Evolutionary conservation across 2,797 vertebrate species (phyloP).

Genomic region (Trichosurus vulpecula): DNA sequence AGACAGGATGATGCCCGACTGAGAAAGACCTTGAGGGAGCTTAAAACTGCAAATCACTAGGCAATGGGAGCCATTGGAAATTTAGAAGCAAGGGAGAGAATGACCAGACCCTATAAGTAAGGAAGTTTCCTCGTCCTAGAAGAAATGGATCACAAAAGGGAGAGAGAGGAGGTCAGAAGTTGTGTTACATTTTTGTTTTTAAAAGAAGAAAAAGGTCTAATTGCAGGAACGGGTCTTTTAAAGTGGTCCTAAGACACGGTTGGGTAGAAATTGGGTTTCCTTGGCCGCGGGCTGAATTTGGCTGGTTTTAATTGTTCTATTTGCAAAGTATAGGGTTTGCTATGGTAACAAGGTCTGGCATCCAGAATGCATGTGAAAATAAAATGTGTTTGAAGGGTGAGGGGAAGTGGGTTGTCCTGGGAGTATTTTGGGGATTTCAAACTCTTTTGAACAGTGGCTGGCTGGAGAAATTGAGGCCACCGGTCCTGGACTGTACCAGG

Average conservation of each 20-base stretch:
- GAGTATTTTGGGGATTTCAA: background rate
- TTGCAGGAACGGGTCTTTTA: background rate
- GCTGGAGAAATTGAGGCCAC: conserved; percentile 61
- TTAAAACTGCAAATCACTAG: background rate
- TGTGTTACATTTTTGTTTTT: background rate
- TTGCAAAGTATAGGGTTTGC: conserved; percentile 75
- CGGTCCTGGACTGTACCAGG: background rate
- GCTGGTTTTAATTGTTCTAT: conserved; percentile 65
- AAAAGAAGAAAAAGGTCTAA: background rate
- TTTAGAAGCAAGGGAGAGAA: background rate
- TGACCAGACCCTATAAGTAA: background rate
- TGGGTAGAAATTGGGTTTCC: background rate
- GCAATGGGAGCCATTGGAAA: background rate
- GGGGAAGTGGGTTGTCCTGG: background rate
- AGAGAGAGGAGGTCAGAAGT: background rate
- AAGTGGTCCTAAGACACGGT: background rate
- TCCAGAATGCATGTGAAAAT: conserved; percentile 76
- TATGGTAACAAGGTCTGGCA: conserved; percentile 78
- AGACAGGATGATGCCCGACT: background rate
- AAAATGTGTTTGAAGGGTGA: conserved; percentile 42
- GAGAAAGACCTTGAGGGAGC: background rate
- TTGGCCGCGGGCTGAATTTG: background rate
- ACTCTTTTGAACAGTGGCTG: background rate
- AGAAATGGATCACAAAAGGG: background rate
- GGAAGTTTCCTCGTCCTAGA: background rate